Conservation (phyloP, 2,888 invertebrate species). For the Microctonus brassicae region DNA sequence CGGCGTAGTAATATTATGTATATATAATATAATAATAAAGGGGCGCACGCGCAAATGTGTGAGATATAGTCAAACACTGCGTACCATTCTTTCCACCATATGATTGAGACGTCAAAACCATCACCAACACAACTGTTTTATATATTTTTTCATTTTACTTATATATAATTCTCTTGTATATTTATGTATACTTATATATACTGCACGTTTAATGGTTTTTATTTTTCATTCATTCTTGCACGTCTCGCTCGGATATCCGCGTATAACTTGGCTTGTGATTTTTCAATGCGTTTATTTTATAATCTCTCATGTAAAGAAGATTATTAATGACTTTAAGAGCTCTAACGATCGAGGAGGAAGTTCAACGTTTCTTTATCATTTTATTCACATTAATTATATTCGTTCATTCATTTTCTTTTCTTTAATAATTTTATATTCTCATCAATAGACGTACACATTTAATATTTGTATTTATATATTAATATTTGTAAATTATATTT, state of each 20-base stretch:
- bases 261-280: neutral
- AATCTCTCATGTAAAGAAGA: constrained; percentile 14
- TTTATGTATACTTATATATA: constrained; percentile 2
- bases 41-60: constrained; percentile 7
- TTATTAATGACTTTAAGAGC: constrained; percentile 11
- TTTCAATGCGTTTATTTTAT: neutral
- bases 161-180: constrained; percentile 14
- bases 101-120: constrained; percentile 33
- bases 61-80: neutral
- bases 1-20: constrained; percentile 34
- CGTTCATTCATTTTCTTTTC: neutral
- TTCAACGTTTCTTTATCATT: constrained; percentile 36
- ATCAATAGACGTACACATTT: too few relatives aligned
- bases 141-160: constrained; percentile 23
- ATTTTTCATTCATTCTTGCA: constrained; percentile 22
- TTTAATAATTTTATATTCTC: neutral
- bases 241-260: constrained; percentile 23
- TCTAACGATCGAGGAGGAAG: constrained; percentile 19
- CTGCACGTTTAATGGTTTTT: neutral
- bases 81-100: constrained; percentile 14
- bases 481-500: too few relatives aligned
- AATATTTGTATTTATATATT: too few relatives aligned
- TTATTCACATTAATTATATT: neutral
- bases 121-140: constrained; percentile 19
- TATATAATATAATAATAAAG: constrained; percentile 35